A percentile compares a stretch with the other conserved stretches of the same genome.
phyloP scores from a whole-genome alignment of 1,140 invertebrate species.

The Drosophila takahashii region DNA sequence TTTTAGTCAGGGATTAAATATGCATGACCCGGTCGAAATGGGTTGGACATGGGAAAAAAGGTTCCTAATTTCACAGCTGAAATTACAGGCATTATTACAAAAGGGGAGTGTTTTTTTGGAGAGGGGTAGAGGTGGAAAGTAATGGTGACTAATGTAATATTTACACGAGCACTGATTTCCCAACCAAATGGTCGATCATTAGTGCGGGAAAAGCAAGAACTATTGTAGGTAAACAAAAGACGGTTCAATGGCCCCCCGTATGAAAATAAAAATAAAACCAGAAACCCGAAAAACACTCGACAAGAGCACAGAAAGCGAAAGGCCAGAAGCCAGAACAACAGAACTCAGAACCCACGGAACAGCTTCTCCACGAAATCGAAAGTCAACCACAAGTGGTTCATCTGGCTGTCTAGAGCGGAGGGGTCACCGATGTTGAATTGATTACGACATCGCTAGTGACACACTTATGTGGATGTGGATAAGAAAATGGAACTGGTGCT shows the following conservation, averaged over 20 bases:
- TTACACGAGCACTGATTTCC: slow-evolving; percentile 57
- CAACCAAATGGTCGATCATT: slow-evolving; percentile 36
- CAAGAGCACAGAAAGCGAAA: slow-evolving; percentile 14
- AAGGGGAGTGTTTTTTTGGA: neutral
- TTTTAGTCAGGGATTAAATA: slow-evolving; percentile 46
- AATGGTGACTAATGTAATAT: slow-evolving; percentile 70
- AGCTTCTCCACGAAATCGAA: slow-evolving; percentile 70
- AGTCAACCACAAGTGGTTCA: slow-evolving; percentile 63
- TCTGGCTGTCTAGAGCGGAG: slow-evolving; percentile 7
- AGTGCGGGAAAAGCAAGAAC: slow-evolving; percentile 15
- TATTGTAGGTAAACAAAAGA: slow-evolving; percentile 13
- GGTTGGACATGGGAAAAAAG: neutral
- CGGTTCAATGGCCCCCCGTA: slow-evolving; percentile 53
- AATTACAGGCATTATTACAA: slow-evolving; percentile 9
- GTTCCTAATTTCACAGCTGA: slow-evolving; percentile 6
- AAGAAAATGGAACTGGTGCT: slow-evolving; percentile 8
- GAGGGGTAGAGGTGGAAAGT: neutral
- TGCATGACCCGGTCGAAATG: slow-evolving; percentile 24
- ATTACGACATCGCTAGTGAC: slow-evolving; percentile 51
- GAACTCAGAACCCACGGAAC: slow-evolving; percentile 31
- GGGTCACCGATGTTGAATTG: slow-evolving; percentile 58
- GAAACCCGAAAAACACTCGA: slow-evolving; percentile 26
- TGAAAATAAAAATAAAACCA: slow-evolving; percentile 17
- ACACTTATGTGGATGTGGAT: slow-evolving; percentile 18
- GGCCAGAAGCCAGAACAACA: slow-evolving; percentile 4